Conservation (phyloP, 2,113 vertebrate species). For the Malaclemys terrapin region DNA sequence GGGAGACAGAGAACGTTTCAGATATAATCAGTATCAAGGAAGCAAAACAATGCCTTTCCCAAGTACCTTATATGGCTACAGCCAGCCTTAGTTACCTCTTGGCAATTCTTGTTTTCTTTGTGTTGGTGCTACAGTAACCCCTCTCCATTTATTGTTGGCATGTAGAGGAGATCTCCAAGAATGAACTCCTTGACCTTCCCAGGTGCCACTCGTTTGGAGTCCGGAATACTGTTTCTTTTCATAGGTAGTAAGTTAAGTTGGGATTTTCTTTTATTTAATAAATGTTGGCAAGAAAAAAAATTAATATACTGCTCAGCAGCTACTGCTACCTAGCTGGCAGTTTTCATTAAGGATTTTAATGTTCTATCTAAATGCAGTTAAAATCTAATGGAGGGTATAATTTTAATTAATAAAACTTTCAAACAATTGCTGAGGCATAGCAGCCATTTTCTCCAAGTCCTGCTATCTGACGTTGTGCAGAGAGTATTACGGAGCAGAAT, state of each 20-base stretch:
- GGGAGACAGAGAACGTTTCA: constrained; percentile 20
- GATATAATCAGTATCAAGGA: constrained; percentile 34
- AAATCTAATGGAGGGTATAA: neutral
- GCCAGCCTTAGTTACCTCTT: constrained; percentile 18
- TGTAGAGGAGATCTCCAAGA: constrained; percentile 12
- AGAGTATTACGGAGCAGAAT: neutral
- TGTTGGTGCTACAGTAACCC: constrained; percentile 29
- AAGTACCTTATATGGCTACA: constrained; percentile 7
- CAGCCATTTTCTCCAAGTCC: neutral
- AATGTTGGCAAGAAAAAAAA: constrained; percentile 20
- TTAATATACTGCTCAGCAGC: neutral
- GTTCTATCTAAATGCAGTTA: constrained; percentile 3
- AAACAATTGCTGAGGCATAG: neutral
- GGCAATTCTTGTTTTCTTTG: constrained; percentile 11
- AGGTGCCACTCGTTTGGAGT: constrained; percentile 44
- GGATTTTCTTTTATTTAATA: constrained; percentile 33
- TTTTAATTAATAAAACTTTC: neutral
- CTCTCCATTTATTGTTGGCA: constrained; percentile 1
- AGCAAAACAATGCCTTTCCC: constrained; percentile 37
- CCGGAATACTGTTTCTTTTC: constrained; percentile 27
- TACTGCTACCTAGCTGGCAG: neutral
- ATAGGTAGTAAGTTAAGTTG: constrained; percentile 36
- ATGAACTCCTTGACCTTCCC: constrained; percentile 40
- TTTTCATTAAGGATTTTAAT: constrained; percentile 16
- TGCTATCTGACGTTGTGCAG: neutral